Evolutionary conservation across 2,797 vertebrate species (phyloP).

Genomic region (Pterois miles): DNA sequence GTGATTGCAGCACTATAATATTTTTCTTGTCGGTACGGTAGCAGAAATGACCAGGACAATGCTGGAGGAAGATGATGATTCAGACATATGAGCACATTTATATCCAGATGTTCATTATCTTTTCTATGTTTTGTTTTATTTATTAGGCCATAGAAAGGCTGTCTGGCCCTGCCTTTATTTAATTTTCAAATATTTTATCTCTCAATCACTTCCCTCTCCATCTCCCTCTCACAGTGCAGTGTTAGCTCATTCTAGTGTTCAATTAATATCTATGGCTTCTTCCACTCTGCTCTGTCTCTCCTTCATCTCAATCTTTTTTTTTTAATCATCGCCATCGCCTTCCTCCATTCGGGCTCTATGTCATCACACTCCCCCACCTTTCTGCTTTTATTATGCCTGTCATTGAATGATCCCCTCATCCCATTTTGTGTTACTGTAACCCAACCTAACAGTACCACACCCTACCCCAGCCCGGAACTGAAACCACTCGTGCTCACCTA

Average conservation of each 20-base stretch:
- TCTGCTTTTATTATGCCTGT: slow-evolving; percentile 17
- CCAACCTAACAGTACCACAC: slow-evolving; percentile 60
- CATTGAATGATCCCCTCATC: slow-evolving; percentile 25
- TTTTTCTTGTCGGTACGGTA: slow-evolving; percentile 13
- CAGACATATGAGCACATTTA: slow-evolving; percentile 56
- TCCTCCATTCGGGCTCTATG: background rate
- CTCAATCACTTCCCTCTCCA: slow-evolving; percentile 65
- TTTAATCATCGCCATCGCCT: slow-evolving; percentile 11
- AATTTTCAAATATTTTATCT: slow-evolving; percentile 72
- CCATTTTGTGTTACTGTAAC: slow-evolving; percentile 31
- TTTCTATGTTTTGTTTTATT: slow-evolving; percentile 64
- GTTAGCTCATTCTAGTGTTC: slow-evolving; percentile 80
- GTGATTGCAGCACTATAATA: background rate
- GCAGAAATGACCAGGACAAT: slow-evolving; percentile 24
- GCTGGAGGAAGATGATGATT: slow-evolving; percentile 26
- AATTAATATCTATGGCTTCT: slow-evolving; percentile 68
- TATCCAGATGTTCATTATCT: slow-evolving; percentile 55
- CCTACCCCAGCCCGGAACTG: slow-evolving; percentile 65
- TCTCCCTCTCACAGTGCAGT: slow-evolving; percentile 77
- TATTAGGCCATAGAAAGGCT: slow-evolving; percentile 54
- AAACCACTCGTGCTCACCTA: slow-evolving; percentile 76
- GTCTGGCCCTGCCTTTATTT: slow-evolving; percentile 57
- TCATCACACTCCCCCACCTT: slow-evolving; percentile 18
- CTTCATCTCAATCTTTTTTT: slow-evolving; percentile 28
- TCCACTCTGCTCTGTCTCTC: slow-evolving; percentile 37